Evolutionary conservation across 2,888 invertebrate species (phyloP).

Genomic region (Tenthredo notha): DNA sequence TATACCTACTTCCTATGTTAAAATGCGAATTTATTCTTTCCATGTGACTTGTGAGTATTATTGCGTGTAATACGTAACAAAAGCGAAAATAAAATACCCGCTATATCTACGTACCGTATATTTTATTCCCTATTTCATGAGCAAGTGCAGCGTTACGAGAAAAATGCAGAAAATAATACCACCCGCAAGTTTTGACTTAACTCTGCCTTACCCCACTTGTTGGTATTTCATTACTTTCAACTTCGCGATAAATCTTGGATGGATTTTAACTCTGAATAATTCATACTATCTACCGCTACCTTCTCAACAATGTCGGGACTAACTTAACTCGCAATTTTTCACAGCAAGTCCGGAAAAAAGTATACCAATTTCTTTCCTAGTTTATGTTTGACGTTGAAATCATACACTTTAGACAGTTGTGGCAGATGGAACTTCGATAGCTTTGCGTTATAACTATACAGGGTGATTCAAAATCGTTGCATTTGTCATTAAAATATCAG

Average conservation of each 20-base stretch:
- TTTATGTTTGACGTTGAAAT: background rate
- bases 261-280: conserved; percentile 50
- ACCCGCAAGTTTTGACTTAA: conserved; percentile 46
- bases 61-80: background rate
- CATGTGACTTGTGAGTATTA: conserved; percentile 12
- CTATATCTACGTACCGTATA: conserved; percentile 4
- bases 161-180: conserved; percentile 42
- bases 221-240: conserved; percentile 53
- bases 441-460: background rate
- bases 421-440: background rate
- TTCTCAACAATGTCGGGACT: conserved; percentile 34
- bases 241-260: conserved; percentile 50
- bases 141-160: background rate
- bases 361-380: conserved; percentile 41
- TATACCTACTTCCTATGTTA: background rate
- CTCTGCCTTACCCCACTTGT: conserved; percentile 46
- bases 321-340: conserved; percentile 49
- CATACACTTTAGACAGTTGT: background rate
- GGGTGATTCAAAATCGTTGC: no score
- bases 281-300: conserved; percentile 49
- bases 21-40: conserved; percentile 27
- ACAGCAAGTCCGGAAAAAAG: conserved; percentile 15
- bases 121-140: conserved; percentile 2
- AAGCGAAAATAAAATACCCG: background rate
- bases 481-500: no score